phyloP scores from a whole-genome alignment of 2,113 vertebrate species.

The Elephantulus edwardii region DNA sequence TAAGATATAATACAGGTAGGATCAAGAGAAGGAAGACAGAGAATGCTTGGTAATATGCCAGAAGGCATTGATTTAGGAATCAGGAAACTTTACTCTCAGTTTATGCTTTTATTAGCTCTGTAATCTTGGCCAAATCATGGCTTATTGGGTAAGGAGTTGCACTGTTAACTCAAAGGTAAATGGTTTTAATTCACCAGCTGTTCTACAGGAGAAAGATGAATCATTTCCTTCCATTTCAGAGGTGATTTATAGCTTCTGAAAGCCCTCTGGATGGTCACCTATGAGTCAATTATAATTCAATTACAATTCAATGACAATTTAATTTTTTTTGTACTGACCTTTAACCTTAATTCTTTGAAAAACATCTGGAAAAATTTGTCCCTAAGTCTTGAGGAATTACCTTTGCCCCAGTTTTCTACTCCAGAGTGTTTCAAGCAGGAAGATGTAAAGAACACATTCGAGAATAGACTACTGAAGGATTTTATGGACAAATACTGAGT shows the following conservation, averaged over 20 bases:
- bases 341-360: not conserved
- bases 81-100: not conserved
- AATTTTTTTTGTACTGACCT: not conserved
- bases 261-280: no score
- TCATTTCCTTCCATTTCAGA: no score
- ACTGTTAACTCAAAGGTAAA: no score
- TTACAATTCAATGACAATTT: no score
- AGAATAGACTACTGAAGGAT: no score
- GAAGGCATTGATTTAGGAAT: not conserved
- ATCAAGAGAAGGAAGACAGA: not conserved
- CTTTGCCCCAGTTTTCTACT: not conserved
- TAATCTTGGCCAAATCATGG: not conserved
- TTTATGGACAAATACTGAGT: no score
- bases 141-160: no score
- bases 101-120: not conserved
- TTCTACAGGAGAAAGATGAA: no score
- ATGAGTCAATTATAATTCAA: no score
- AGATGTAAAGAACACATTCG: no score
- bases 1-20: not conserved
- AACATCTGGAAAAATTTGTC: not conserved
- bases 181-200: no score
- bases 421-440: not conserved
- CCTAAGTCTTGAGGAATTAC: not conserved
- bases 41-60: fast-evolving
- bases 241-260: no score